These are phyloP conservation scores for Felis catus DNA, from an alignment of 2,113 vertebrate species.

Conservation along the genomic window F.catus_Fca126_mat1.0 CM031412.1:76223001-76223500, in stretches of 20 bases:
- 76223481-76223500: too few species aligned
- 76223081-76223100: background rate
- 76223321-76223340: too few species aligned
- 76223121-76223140: background rate
- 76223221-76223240: too few species aligned
- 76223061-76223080: background rate
- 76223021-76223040: background rate
- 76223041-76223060: background rate
- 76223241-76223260: background rate
- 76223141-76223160: background rate
- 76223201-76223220: background rate
- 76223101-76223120: background rate
- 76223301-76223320: too few species aligned
- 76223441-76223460: too few species aligned
- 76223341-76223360: too few species aligned
- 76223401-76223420: too few species aligned
- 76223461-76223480: too few species aligned
- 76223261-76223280: background rate
- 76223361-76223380: too few species aligned
- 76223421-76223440: too few species aligned
- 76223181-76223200: background rate
- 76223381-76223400: too few species aligned
- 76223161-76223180: background rate
- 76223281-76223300: background rate
- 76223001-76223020: background rate